Percentiles rank a stretch among this genome's conserved stretches.
phyloP scores from a whole-genome alignment of 2,113 vertebrate species.

The Ictalurus punctatus region DNA sequence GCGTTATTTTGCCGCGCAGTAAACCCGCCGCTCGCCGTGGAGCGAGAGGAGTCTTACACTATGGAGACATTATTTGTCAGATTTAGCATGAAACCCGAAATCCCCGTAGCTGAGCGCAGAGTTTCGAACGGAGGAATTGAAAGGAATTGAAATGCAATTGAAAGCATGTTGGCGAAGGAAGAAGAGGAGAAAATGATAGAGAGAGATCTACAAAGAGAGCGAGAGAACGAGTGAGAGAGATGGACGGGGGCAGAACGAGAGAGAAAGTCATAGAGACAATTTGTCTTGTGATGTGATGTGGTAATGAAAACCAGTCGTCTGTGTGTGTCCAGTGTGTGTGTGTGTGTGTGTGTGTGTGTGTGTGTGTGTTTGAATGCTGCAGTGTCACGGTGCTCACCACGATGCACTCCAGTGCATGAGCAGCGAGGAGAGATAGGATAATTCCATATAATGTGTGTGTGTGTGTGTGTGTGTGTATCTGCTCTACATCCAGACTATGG shows the following conservation, averaged over 20 bases:
- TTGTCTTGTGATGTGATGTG: slow-evolving; percentile 59
- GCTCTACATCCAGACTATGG: slow-evolving; percentile 30
- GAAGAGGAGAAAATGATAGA: slow-evolving; percentile 8
- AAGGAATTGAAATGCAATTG: slow-evolving; percentile 49
- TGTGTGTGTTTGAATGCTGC: slow-evolving; percentile 30
- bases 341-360: slow-evolving; percentile 44
- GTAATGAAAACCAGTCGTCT: slow-evolving; percentile 65
- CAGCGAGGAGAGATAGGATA: slow-evolving; percentile 45
- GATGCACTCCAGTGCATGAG: slow-evolving; percentile 26
- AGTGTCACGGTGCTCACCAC: slow-evolving; percentile 27
- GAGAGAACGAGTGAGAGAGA: slow-evolving; percentile 48
- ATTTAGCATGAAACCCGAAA: slow-evolving; percentile 58
- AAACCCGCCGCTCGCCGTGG: not conserved
- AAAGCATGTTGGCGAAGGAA: slow-evolving; percentile 59
- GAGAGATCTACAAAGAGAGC: slow-evolving; percentile 34
- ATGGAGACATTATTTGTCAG: slow-evolving; percentile 63
- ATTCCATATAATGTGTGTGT: slow-evolving; percentile 25
- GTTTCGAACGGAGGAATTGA: slow-evolving; percentile 50
- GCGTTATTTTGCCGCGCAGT: not conserved
- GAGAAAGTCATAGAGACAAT: slow-evolving; percentile 50
- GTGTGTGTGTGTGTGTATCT: slow-evolving; percentile 10
- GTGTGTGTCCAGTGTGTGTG: slow-evolving; percentile 47
- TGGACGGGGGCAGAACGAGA: not conserved
- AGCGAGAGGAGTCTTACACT: slow-evolving; percentile 40
- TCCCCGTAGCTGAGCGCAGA: slow-evolving; percentile 53